These are phyloP conservation scores for Abscondita cerata DNA, from an alignment of 2,888 invertebrate genomes.

Conservation along the genomic window DNA sequence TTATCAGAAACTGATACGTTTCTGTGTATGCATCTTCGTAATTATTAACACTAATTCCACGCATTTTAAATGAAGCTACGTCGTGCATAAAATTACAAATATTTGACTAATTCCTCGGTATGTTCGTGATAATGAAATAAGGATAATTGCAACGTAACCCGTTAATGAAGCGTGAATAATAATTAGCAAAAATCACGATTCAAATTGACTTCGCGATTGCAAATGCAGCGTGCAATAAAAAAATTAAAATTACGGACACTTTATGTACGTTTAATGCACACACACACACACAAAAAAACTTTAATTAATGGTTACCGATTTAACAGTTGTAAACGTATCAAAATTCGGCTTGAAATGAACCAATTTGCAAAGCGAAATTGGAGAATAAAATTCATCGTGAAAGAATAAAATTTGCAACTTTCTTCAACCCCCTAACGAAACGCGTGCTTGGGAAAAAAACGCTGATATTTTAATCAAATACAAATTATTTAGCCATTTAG, in stretches of 20 bases:
- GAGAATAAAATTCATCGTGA: conserved; percentile 30
- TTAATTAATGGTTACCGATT: neutral
- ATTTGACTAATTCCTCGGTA: neutral
- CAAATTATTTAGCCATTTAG: conserved; percentile 34
- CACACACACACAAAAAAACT: neutral
- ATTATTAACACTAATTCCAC: neutral
- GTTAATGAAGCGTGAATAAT: neutral
- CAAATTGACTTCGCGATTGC: neutral
- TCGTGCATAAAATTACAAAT: conserved; percentile 2
- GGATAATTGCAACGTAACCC: neutral
- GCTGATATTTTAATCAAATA: conserved; percentile 35
- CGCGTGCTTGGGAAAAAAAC: conserved; percentile 20
- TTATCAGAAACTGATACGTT: conserved; percentile 1
- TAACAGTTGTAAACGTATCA: neutral
- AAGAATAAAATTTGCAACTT: conserved; percentile 30
- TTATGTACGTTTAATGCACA: too few species aligned
- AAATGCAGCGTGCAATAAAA: neutral
- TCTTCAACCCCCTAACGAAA: conserved; percentile 21
- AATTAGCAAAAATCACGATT: conserved; percentile 5
- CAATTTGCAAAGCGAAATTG: conserved; percentile 27
- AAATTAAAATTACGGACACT: too few species aligned
- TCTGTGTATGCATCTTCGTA: neutral
- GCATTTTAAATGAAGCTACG: neutral
- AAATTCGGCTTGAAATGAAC: conserved; percentile 17
- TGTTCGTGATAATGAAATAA: conserved; percentile 9